Base-by-base conservation (phyloP, 2,113 vertebrate genomes). In the Melozone crissalis region DNA sequence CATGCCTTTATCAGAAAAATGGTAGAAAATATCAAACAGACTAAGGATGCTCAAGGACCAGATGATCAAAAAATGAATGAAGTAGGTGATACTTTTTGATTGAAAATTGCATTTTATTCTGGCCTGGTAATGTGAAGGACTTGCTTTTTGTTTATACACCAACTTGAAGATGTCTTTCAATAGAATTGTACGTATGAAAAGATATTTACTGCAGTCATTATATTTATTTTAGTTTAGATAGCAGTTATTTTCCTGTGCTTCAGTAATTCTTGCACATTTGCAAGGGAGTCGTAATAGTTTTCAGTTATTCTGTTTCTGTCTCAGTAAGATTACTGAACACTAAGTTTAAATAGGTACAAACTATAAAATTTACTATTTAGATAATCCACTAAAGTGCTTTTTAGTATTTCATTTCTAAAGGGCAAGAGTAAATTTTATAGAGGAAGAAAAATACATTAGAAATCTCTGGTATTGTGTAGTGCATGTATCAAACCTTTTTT, bases 11-110 rank as follows among this genome's bases (percentile, higher is more conserved):
- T 99, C 57, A 98, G 99, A 95, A 99, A 99, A 97, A 99, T 99
- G 99, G 99, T 99, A 95, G 99, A 99, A 98, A 99, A 99, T 93
- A 99, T 99, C 91, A 99, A 99, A 94, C 99, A 99, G 97, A 99
- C 99, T 12, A 99, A 99, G 97, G 99, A 99, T 90, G 99, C 98
- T 58, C 99, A 99, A 98, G 97, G 98, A 85, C 98, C 99, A 72
- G 98, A 97, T 46, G 99, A 99, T 92, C 93, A 98, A 94, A 99
- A 99, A 98, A 99, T 99, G 94, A 99, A 99, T 78, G 99, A 99
- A 98, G 99, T 99, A 96, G 37, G 97, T 97, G 78, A 63, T 93
- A 62, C 14, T 86, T 95, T 82, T 52, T 74, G 9, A n/a, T 21
- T 77, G 20, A 47, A 74, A 90, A 47, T 71, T 54, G 18, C 9